A percentile compares a stretch with the other conserved stretches of the same genome.
Evolutionary conservation across 2,113 vertebrate species (phyloP).

Genomic region (Cryptotis parvus): DNA sequence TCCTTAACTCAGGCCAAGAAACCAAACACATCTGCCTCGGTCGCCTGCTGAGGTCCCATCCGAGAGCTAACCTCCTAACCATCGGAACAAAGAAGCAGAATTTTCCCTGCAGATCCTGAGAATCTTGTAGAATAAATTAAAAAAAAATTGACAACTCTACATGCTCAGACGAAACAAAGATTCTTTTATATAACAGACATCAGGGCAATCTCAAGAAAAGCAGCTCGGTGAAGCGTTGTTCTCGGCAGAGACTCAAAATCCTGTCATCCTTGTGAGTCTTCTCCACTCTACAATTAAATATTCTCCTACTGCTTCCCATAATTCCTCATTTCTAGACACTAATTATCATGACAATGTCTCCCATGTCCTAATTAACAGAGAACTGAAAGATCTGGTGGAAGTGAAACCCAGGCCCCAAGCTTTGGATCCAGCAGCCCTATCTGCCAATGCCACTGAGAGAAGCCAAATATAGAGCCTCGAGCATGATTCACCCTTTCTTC

Average conservation of each 20-base stretch:
- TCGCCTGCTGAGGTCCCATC: not conserved
- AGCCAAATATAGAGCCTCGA: conserved; percentile 40
- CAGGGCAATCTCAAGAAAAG: not conserved
- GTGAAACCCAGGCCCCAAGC: conserved; percentile 53
- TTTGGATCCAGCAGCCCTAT: not conserved
- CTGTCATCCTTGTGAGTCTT: conserved; percentile 6
- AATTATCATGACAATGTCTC: conserved; percentile 65
- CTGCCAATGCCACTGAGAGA: conserved; percentile 12
- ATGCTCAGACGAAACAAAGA: conserved; percentile 41
- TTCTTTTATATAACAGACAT: not conserved
- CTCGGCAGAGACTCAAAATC: conserved; percentile 35
- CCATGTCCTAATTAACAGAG: conserved; percentile 58
- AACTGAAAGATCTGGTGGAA: not conserved
- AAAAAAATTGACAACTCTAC: conserved; percentile 13
- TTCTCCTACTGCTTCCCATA: conserved; percentile 60
- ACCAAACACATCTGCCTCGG: not conserved
- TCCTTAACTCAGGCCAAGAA: not conserved
- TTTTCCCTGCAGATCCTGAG: not conserved
- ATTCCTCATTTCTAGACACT: conserved; percentile 63
- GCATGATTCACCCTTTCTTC: conserved; percentile 16
- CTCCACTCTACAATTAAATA: conserved; percentile 66
- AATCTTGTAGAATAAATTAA: not conserved
- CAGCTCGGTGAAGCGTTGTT: not conserved
- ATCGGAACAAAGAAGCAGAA: not conserved
- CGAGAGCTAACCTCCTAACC: not conserved